These are phyloP conservation scores for Echiichthys vipera DNA, from an alignment of 2,797 vertebrate genomes.

Conservation along the genomic window DNA sequence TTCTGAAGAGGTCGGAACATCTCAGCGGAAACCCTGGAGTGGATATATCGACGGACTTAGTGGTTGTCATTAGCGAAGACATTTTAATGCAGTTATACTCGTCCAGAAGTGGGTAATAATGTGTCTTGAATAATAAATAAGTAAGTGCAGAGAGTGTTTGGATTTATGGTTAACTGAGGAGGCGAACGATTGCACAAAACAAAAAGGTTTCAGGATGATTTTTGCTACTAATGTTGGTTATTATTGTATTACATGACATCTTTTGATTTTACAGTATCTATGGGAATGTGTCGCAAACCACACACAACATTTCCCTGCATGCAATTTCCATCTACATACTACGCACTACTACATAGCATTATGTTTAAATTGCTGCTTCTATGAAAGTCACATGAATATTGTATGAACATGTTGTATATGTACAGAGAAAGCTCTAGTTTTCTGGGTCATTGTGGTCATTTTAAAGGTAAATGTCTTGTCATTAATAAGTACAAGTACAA, in stretches of 20 bases:
- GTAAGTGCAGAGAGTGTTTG: not conserved
- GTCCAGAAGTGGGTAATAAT: constrained; percentile 21
- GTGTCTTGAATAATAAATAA: not conserved
- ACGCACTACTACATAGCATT: too few species aligned
- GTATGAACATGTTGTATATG: too few species aligned
- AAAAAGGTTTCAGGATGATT: not conserved
- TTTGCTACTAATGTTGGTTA: not conserved
- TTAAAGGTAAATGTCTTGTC: too few species aligned
- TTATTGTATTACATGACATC: not conserved
- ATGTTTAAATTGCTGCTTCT: too few species aligned
- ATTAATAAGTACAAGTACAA: too few species aligned
- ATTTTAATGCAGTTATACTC: constrained; percentile 22
- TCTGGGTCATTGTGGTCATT: too few species aligned
- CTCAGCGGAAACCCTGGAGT: constrained; percentile 18
- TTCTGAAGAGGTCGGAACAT: constrained; percentile 52
- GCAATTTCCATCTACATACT: not conserved
- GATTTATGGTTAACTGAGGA: constrained; percentile 6
- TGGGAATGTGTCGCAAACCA: not conserved
- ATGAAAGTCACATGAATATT: too few species aligned
- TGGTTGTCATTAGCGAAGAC: constrained; percentile 16
- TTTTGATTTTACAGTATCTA: not conserved
- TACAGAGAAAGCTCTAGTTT: too few species aligned
- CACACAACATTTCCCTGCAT: too few species aligned
- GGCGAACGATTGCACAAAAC: not conserved
- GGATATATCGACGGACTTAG: constrained; percentile 1